These are phyloP conservation scores for Acronicta psi DNA, from an alignment of 2,888 invertebrate species.

Conservation along the genomic window DNA sequence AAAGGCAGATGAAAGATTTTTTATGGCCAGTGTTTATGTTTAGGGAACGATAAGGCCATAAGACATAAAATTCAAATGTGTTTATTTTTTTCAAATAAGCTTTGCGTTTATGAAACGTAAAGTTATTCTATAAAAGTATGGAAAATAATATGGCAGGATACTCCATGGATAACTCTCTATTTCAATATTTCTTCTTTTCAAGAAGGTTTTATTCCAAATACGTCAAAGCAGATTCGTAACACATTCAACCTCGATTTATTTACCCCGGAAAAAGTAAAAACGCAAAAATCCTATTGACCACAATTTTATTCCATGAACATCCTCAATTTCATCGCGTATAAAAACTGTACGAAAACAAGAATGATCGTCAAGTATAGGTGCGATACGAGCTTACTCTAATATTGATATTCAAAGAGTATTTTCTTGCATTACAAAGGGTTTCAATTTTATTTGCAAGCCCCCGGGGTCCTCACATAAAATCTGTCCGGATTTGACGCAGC, in stretches of 20 bases:
- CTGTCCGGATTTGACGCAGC: slow-evolving; percentile 60
- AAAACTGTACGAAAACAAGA: slow-evolving; percentile 31
- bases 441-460: slow-evolving; percentile 72
- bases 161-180: too few species aligned
- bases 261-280: slow-evolving; percentile 8
- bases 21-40: neutral
- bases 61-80: too few species aligned
- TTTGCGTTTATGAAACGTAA: too few species aligned
- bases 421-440: slow-evolving; percentile 68
- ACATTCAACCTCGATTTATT: slow-evolving; percentile 2
- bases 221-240: too few species aligned
- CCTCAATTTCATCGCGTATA: slow-evolving; percentile 18
- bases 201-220: too few species aligned
- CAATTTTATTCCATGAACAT: slow-evolving; percentile 34
- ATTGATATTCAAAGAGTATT: slow-evolving; percentile 66
- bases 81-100: too few species aligned
- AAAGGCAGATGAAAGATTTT: neutral
- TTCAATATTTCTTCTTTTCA: too few species aligned
- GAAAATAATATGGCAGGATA: too few species aligned
- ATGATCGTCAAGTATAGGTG: slow-evolving; percentile 41
- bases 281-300: slow-evolving; percentile 19
- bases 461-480: slow-evolving; percentile 58
- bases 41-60: neutral
- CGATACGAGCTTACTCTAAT: slow-evolving; percentile 51
- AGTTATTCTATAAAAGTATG: too few species aligned